Evolutionary conservation across 2,888 invertebrate genomes (phyloP).

Genomic region (Campoplex capitator): DNA sequence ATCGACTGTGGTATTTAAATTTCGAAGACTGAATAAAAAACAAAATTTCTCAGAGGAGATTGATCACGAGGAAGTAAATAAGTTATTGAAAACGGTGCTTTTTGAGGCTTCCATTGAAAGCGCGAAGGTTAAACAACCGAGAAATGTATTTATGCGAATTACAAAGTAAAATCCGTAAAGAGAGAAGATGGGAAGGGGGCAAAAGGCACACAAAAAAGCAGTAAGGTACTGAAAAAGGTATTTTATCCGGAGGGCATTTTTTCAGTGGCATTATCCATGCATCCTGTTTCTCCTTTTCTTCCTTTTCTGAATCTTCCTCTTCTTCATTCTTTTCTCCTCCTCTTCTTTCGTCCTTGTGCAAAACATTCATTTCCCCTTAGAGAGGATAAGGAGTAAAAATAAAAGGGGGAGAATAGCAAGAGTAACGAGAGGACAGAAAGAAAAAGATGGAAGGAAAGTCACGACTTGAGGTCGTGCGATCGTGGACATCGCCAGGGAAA

Average conservation of each 20-base stretch:
- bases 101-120: not conserved
- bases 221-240: constrained; percentile 8
- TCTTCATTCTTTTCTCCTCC: not conserved
- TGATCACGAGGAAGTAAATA: not conserved
- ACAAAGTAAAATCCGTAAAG: not conserved
- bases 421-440: not conserved
- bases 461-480: constrained; percentile 8
- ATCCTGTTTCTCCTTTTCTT: constrained; percentile 36
- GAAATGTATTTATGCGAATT: constrained; percentile 14
- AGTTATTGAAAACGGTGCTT: not conserved
- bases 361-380: constrained; percentile 6
- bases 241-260: constrained; percentile 38
- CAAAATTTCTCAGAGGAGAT: not conserved
- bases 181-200: not conserved
- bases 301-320: not conserved
- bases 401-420: not conserved
- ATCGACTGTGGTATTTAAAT: not conserved
- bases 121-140: not conserved
- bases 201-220: not conserved
- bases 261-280: constrained; percentile 54
- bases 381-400: not conserved
- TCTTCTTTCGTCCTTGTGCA: constrained; percentile 20
- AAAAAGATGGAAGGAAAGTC: not conserved
- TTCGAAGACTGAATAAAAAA: not conserved
- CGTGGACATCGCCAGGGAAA: constrained; percentile 9